Evolutionary conservation across 1,140 invertebrate genomes (phyloP).

Genomic region (Sesamia nonagrioides): DNA sequence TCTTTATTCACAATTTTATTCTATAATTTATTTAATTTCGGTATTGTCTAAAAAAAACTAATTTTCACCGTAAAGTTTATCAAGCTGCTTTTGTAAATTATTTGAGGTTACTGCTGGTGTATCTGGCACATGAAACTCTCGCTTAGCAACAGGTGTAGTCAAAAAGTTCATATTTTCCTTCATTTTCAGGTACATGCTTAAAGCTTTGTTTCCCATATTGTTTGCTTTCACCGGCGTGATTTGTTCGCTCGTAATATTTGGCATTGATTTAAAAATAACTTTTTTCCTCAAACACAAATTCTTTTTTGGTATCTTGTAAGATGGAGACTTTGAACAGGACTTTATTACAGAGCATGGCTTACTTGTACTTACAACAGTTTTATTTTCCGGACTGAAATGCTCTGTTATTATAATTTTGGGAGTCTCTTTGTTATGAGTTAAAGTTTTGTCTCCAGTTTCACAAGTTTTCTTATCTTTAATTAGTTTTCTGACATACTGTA

Average conservation of each 20-base stretch:
- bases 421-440: conserved; percentile 54
- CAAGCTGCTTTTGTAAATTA: conserved; percentile 79
- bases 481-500: conserved; percentile 67
- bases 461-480: conserved; percentile 63
- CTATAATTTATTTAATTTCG: conserved; percentile 20
- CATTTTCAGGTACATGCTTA: conserved; percentile 79
- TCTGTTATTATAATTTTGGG: conserved; percentile 45
- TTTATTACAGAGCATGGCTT: conserved; percentile 68
- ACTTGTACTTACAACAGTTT: conserved; percentile 48
- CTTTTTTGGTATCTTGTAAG: conserved; percentile 78
- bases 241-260: conserved; percentile 66
- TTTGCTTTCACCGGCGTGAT: conserved; percentile 64
- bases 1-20: conserved; percentile 29
- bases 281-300: conserved; percentile 74
- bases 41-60: conserved; percentile 1
- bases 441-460: conserved; percentile 52
- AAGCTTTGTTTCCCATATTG: conserved; percentile 61
- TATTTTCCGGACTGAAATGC: conserved; percentile 51
- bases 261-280: conserved; percentile 74
- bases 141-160: conserved; percentile 71
- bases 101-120: conserved; percentile 75
- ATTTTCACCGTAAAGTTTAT: conserved; percentile 71
- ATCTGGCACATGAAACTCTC: conserved; percentile 54
- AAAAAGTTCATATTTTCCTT: conserved; percentile 80
- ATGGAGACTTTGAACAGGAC: conserved; percentile 65